Percentiles rank a stretch among this genome's conserved stretches.
phyloP scores from a whole-genome alignment of 2,797 vertebrate genomes.

The Peromyscus attwateri region DNA sequence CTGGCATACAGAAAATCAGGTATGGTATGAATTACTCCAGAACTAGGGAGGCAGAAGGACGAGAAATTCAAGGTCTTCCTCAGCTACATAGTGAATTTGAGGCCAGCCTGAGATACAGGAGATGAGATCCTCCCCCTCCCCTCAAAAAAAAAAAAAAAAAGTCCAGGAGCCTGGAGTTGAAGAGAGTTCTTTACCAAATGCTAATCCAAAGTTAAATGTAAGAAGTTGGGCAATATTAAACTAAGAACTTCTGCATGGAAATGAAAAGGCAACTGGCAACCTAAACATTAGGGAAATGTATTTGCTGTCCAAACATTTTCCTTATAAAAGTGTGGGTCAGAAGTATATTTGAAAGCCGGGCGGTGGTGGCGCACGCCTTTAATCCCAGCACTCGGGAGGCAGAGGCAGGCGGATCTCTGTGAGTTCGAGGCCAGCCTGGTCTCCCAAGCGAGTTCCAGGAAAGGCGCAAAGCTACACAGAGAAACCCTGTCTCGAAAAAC shows the following conservation, averaged over 20 bases:
- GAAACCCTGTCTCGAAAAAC: no score
- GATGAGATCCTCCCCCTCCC: background rate
- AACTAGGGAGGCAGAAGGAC: background rate
- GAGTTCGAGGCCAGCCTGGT: no score
- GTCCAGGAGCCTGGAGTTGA: background rate
- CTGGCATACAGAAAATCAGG: background rate
- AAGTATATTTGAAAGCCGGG: background rate
- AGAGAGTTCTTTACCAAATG: constrained; percentile 56
- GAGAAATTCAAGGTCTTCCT: background rate
- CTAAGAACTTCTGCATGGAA: constrained; percentile 54
- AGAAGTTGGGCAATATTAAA: constrained; percentile 42
- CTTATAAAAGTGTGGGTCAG: background rate
- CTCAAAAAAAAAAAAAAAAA: constrained; percentile 17
- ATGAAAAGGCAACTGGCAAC: constrained; percentile 30
- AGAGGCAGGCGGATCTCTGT: no score
- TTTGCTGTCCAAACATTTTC: constrained; percentile 17
- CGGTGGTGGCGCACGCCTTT: no score
- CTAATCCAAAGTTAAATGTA: constrained; percentile 50
- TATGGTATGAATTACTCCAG: background rate
- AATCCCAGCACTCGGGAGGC: no score
- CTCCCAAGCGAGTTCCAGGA: no score
- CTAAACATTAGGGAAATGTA: background rate
- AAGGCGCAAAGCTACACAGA: no score
- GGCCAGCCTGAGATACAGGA: background rate
- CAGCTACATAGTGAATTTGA: background rate